These are phyloP conservation scores for Polypedilum pembai DNA, from an alignment of 1,140 invertebrate genomes.

Conservation along the genomic window DNA sequence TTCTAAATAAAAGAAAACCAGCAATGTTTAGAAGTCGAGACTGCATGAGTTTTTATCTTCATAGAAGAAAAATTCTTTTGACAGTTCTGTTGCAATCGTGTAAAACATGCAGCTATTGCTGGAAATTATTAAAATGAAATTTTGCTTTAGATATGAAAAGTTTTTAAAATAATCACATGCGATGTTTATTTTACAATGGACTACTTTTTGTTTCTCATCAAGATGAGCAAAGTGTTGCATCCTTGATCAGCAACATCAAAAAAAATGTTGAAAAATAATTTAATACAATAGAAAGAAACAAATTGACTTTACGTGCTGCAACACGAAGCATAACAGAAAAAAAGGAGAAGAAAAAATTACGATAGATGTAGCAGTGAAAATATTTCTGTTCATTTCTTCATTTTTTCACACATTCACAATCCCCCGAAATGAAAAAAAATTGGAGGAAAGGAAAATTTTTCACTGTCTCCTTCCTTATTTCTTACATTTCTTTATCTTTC, in stretches of 20 bases:
- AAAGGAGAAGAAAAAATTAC: background rate
- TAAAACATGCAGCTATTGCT: no score
- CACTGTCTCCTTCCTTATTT: background rate
- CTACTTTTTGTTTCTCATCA: background rate
- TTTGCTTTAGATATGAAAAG: constrained; percentile 25
- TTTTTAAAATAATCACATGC: constrained; percentile 5
- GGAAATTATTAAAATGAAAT: no score
- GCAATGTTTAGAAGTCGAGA: no score
- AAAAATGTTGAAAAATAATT: background rate
- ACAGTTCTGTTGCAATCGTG: no score
- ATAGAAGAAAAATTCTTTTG: no score
- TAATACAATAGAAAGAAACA: background rate
- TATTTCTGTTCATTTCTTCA: background rate
- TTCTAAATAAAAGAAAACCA: no score
- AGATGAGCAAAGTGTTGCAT: background rate
- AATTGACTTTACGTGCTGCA: constrained; percentile 5
- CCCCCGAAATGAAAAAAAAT: background rate
- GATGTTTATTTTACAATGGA: background rate
- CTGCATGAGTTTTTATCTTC: no score
- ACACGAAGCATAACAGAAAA: background rate
- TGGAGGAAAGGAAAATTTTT: background rate
- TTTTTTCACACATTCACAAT: background rate
- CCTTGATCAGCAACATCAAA: background rate
- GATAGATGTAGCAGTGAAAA: background rate
- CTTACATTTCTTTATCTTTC: background rate